Evolutionary conservation across 1,140 invertebrate species (phyloP), one percentile per base, ranked within the genome.

Genomic region (Pomacea maculata): DNA sequence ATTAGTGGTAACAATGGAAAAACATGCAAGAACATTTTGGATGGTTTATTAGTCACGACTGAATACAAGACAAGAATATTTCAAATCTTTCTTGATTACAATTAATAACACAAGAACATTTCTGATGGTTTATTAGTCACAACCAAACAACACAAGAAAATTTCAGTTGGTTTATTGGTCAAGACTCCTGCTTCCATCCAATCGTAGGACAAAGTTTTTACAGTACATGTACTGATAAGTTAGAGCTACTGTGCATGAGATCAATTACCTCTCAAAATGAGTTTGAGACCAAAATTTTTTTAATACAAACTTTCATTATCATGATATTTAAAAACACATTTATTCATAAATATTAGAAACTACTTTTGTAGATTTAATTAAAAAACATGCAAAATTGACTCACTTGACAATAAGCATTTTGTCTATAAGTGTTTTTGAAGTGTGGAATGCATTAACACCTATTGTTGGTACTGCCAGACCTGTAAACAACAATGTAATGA

Each of bases 391-490:
- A 76, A 71, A 71, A 29, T 25, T 14, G 21, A 85, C 87, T 85
- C 85, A 91, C 89, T 87, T 90, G 17, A 91, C 90, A 70, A 84
- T 76, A 25, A 97, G 94, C 93, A 97, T 93, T 93, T 95, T 96
- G 90, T 98, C 97, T 71, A 98, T 93, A 0, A 96, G 91, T 1
- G 94, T 91, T 85, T 93, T 92, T 0, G 95, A 95, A 5, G 96
- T 98, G 34, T 92, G 94, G 89, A 94, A 97, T 1, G 97, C 96
- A 91, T 98, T 98, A 71, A 95, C 95, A 0, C 97, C 97, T 19
- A 98, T 95, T 80, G 94, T 94, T 0, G 97, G 96, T 0, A 98
- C 97, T 0, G 97, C 96, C 29, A 98, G 92, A 88, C 93, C 92
- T 93, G 79, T 67, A 88, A 85, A n/a, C 70, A 57, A 68, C 73